phyloP scores from a whole-genome alignment of 2,888 invertebrate genomes.

The Archaeoteleia sp. region DNA sequence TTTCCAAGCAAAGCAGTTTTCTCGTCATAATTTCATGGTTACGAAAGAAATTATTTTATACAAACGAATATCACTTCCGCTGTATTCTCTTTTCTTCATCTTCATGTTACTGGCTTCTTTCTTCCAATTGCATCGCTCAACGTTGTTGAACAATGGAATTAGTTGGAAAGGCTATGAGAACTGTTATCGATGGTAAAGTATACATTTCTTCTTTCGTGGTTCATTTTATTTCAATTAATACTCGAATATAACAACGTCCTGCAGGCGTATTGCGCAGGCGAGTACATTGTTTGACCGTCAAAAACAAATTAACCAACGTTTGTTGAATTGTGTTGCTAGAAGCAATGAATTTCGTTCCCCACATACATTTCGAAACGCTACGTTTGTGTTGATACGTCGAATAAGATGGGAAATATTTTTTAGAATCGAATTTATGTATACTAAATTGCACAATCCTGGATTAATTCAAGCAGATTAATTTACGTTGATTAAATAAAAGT shows the following conservation, averaged over 20 bases:
- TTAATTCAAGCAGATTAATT: too few species aligned
- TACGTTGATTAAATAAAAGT: too few species aligned
- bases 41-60: not conserved
- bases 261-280: not conserved
- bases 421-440: too few species aligned
- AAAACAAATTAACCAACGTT: not conserved
- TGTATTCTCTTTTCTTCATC: not conserved
- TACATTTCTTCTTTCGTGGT: not conserved
- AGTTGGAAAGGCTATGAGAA: too few species aligned
- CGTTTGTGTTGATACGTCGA: too few species aligned
- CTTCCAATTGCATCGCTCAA: not conserved
- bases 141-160: too few species aligned
- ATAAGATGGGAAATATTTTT: too few species aligned
- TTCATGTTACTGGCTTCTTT: not conserved
- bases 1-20: slow-evolving; percentile 4
- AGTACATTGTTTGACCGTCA: not conserved
- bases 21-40: slow-evolving; percentile 5
- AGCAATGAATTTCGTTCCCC: not conserved
- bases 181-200: not conserved
- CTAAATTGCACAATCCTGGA: too few species aligned
- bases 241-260: too few species aligned
- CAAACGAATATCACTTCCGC: not conserved
- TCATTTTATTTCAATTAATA: not conserved
- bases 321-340: not conserved
- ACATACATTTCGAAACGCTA: not conserved